These are phyloP conservation scores for Empidonax alnorum DNA, from an alignment of 2,113 vertebrate species.

Conservation along the genomic window DNA sequence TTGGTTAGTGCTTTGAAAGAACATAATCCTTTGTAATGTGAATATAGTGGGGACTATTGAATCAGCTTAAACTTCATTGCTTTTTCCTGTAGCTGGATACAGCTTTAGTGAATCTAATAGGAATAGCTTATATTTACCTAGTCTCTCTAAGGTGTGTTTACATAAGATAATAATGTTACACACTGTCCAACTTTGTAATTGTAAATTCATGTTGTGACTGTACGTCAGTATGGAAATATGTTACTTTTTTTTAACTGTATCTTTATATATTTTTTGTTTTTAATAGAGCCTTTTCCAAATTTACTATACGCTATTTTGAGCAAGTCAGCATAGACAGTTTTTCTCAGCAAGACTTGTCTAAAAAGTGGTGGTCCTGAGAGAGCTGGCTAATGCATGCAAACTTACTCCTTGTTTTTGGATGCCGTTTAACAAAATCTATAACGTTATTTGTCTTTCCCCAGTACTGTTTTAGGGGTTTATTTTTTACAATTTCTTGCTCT, in stretches of 20 bases:
- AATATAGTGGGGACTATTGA: not conserved
- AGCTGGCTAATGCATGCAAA: not conserved
- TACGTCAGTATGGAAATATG: not conserved
- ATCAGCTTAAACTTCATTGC: not conserved
- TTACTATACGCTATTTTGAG: not conserved
- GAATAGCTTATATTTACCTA: not conserved
- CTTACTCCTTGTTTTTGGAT: not conserved
- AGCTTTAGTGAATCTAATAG: not conserved
- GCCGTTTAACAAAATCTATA: not conserved
- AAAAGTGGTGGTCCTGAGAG: not conserved
- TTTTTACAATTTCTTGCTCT: not conserved
- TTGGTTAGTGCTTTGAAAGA: not conserved
- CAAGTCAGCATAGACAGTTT: not conserved
- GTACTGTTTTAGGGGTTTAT: not conserved
- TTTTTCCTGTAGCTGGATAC: not conserved
- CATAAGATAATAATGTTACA: not conserved
- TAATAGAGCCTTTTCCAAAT: not conserved
- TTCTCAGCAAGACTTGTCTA: not conserved
- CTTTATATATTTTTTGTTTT: not conserved
- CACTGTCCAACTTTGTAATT: not conserved
- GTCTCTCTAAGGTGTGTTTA: not conserved
- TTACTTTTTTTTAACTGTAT: not conserved
- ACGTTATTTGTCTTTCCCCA: not conserved
- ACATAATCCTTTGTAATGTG: not conserved
- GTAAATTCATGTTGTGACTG: not conserved